Conservation (phyloP, 2,113 vertebrate genomes). For the Heterochromis multidens region DNA sequence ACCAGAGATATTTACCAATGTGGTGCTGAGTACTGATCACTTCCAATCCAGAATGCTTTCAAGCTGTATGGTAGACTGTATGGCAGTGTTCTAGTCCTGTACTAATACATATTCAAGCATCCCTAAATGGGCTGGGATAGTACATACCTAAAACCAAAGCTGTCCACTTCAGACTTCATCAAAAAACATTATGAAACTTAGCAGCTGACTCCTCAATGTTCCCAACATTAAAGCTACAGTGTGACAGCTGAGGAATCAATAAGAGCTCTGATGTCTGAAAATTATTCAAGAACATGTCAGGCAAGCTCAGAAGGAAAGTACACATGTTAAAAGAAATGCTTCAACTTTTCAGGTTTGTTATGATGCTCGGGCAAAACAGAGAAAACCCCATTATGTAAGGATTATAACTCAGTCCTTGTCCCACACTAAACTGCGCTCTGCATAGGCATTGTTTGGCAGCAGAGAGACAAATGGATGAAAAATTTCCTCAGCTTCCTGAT, state of each 20-base stretch:
- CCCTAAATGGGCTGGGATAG: neutral
- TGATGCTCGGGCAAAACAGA: neutral
- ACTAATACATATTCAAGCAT: neutral
- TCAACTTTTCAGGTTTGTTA: neutral
- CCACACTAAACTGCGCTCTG: neutral
- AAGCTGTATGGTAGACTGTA: neutral
- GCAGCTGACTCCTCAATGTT: neutral
- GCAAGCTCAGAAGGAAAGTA: neutral
- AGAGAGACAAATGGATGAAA: neutral
- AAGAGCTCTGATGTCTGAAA: neutral
- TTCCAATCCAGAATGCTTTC: neutral
- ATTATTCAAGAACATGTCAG: neutral
- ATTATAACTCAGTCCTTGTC: neutral
- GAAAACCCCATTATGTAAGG: neutral
- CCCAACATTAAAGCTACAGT: neutral
- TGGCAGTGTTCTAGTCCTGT: neutral
- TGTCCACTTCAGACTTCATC: neutral
- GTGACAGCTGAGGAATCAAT: neutral
- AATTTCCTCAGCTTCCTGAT: constrained; percentile 25
- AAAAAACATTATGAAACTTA: neutral
- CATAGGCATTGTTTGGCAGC: neutral
- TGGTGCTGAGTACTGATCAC: neutral
- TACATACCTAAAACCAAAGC: neutral
- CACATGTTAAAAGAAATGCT: neutral
- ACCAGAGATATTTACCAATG: neutral